A percentile compares a stretch with the other conserved stretches of the same genome.
Evolutionary conservation across 1,140 invertebrate species (phyloP).

Genomic region (Marisa cornuarietis): DNA sequence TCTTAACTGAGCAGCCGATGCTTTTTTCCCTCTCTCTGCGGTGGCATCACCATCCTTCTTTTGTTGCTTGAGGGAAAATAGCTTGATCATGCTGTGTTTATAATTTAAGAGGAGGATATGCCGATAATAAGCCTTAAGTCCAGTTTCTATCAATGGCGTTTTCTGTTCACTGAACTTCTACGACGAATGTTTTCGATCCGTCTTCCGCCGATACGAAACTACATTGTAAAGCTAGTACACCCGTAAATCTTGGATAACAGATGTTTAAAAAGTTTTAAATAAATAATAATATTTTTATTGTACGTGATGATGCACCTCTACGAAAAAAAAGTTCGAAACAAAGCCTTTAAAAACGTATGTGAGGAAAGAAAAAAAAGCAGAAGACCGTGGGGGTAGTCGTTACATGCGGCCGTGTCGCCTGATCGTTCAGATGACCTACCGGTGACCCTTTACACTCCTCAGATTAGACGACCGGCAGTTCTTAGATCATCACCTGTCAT

Average conservation of each 20-base stretch:
- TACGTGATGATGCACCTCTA: no score
- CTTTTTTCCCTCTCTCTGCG: constrained; percentile 75
- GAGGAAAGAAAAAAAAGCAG: neutral
- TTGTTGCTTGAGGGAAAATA: constrained; percentile 97
- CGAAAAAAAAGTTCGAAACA: neutral
- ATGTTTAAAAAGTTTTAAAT: neutral
- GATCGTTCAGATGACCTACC: no score
- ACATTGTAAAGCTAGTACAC: neutral
- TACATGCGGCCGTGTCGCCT: no score
- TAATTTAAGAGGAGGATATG: neutral
- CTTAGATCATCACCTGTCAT: no score
- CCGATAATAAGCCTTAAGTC: neutral
- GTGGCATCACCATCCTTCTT: constrained; percentile 91
- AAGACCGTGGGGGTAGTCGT: no score
- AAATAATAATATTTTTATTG: no score
- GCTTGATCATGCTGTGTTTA: constrained; percentile 86
- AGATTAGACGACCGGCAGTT: no score
- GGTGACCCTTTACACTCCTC: no score
- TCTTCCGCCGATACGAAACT: constrained; percentile 17
- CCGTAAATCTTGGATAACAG: neutral
- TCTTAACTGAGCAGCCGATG: constrained; percentile 93
- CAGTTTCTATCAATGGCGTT: neutral
- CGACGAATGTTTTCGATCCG: constrained; percentile 11
- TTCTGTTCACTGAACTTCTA: neutral
- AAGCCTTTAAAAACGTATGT: neutral